A percentile compares a stretch with the other conserved stretches of the same genome.
These are phyloP conservation scores for Cryptomyrus ogoouensis DNA, from an alignment of 2,113 vertebrate genomes.

Conservation along the genomic window DNA sequence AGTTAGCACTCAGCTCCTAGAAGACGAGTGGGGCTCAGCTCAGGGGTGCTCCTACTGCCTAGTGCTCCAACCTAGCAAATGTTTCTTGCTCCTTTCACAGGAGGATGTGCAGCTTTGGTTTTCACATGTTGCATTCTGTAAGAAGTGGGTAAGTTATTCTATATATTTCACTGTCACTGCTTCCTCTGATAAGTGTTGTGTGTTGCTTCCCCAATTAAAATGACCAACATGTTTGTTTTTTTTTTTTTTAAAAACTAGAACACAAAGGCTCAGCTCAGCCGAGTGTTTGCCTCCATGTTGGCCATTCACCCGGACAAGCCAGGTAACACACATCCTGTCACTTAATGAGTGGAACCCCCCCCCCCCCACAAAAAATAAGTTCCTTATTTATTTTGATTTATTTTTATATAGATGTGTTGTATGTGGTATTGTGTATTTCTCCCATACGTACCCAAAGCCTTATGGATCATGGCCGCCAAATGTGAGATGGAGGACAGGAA, in stretches of 20 bases:
- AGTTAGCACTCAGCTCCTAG: not conserved
- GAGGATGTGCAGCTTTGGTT: constrained; percentile 92
- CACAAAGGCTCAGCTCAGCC: constrained; percentile 75
- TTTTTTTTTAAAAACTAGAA: constrained; percentile 57
- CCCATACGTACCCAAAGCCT: constrained; percentile 51
- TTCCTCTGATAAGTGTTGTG: not conserved
- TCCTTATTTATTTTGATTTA: not conserved
- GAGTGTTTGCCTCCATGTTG: constrained; percentile 81
- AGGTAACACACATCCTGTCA: constrained; percentile 60
- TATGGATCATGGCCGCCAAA: constrained; percentile 98
- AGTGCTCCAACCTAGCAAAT: not conserved
- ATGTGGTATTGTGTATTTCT: not conserved
- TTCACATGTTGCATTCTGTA: constrained; percentile 88
- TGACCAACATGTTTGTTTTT: constrained; percentile 16
- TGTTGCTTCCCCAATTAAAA: not conserved
- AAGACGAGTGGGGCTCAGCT: not conserved
- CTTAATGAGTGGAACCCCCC: not conserved
- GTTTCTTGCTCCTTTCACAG: constrained; percentile 49
- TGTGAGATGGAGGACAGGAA: constrained; percentile 87
- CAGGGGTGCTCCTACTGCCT: not conserved
- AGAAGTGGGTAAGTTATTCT: constrained; percentile 82
- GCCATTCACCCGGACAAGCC: constrained; percentile 92
- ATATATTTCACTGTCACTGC: not conserved
- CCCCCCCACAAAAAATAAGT: not conserved
- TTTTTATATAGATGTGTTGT: not conserved